Evolutionary conservation across 2,888 invertebrate species (phyloP).

Genomic region (Mantis religiosa): DNA sequence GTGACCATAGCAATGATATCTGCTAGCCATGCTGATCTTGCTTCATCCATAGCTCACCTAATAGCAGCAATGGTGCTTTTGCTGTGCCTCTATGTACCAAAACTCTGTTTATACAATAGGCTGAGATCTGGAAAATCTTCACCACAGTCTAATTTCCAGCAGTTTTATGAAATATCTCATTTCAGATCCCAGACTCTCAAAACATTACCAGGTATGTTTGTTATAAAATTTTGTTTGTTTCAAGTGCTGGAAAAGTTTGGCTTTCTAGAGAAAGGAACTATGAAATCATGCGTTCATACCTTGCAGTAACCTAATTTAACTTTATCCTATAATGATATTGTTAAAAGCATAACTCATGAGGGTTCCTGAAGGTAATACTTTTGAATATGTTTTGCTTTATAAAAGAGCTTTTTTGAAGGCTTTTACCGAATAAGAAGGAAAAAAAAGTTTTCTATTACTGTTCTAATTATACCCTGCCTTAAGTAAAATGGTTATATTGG

Average conservation of each 20-base stretch:
- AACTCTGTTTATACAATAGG: constrained; percentile 20
- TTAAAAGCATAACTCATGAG: no score
- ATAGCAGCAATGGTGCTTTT: constrained; percentile 24
- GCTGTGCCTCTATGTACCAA: constrained; percentile 28
- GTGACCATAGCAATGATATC: constrained; percentile 19
- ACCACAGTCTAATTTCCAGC: constrained; percentile 12
- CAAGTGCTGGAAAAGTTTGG: neutral
- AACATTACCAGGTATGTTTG: constrained; percentile 20
- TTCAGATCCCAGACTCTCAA: constrained; percentile 24
- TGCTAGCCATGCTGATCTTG: constrained; percentile 23
- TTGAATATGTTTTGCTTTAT: no score
- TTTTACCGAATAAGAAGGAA: no score
- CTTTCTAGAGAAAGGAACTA: neutral
- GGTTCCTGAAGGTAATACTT: no score
- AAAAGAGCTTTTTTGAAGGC: no score
- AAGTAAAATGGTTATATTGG: no score
- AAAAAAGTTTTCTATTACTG: no score
- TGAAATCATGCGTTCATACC: neutral
- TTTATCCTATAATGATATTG: no score
- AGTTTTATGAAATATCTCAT: constrained; percentile 27
- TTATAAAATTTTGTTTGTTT: neutral
- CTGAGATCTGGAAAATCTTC: constrained; percentile 13
- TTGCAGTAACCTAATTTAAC: no score
- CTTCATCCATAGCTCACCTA: constrained; percentile 24
- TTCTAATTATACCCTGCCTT: no score